Evolutionary conservation across 2,113 vertebrate species (phyloP), one percentile per base, ranked within the genome.

Genomic region (Bambusicola thoracicus): DNA sequence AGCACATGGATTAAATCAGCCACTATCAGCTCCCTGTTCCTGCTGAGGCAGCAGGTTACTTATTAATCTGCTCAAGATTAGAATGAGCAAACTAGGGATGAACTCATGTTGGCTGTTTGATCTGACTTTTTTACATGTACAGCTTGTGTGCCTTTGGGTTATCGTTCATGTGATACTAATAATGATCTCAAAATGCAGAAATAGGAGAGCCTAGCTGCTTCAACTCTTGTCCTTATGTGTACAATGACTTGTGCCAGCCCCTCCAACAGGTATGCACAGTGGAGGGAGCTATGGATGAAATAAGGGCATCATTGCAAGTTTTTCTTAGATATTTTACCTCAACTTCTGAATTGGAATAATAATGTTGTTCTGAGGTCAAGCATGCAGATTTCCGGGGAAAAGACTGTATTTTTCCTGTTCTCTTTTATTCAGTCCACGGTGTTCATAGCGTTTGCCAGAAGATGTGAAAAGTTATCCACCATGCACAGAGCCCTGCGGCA

Each of bases 31-130:
- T 70, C 11, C 20, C 22, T 70, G 8, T 53, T 81, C 27, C 59
- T 73, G 32, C 4, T 74, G 77, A 78, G 22, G 22, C 51, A 44
- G 18, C 19, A 63, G 66, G 20, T 90, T 93, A 93, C 32, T 63
- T 73, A 90, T 90, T 90, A 90, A 93, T 73, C 66, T 63, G 24
- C 22, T 62, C 13, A 27, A 56, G 92, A 82, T 90, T 87, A 90
- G 61, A 87, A 74, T 24, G 24, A 85, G n/a, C 34, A 34, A 86
- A 82, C 25, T 49, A 22, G 7, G 27, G 27, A 53, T 86, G 58
- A 85, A 48, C 48, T 65, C 30, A 13, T n/a, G n/a, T n/a, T n/a
- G n/a, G n/a, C n/a, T n/a, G n/a, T n/a, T n/a, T n/a, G n/a, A n/a
- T n/a, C 10, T 20, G 25, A 27, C 34, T 29, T 77, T 58, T 76